A percentile compares a stretch with the other conserved stretches of the same genome.
Conservation (phyloP, 2,797 vertebrate genomes). For the Xiphorhynchus erythropygius region DNA sequence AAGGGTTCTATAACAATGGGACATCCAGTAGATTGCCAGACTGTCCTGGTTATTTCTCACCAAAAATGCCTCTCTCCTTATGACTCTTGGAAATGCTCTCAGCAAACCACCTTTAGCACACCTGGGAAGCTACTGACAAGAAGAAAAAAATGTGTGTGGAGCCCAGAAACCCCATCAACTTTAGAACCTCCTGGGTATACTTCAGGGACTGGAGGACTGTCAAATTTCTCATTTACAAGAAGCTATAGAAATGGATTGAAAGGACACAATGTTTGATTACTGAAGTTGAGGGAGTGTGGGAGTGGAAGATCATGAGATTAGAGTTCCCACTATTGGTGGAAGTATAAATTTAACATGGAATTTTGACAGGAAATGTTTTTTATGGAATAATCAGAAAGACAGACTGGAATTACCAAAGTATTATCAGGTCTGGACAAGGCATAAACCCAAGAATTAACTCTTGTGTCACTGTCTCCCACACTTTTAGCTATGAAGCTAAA, state of each 20-base stretch:
- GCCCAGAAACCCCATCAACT: background rate
- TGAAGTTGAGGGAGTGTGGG: background rate
- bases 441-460: background rate
- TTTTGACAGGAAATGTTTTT: background rate
- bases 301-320: background rate
- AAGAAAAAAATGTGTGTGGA: background rate
- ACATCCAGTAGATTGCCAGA: background rate
- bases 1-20: background rate
- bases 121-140: rapidly evolving
- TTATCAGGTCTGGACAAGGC: background rate
- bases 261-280: background rate
- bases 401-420: background rate
- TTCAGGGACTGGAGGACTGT: background rate
- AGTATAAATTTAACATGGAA: background rate
- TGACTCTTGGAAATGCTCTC: background rate
- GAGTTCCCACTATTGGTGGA: rapidly evolving
- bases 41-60: background rate
- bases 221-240: background rate
- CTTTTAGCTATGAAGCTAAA: background rate
- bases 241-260: background rate
- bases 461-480: background rate
- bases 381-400: background rate
- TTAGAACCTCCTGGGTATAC: background rate
- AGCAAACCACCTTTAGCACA: background rate
- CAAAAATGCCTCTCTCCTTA: background rate